Evolutionary conservation across 2,888 invertebrate genomes (phyloP).

Genomic region (Brachylomia viminalis): DNA sequence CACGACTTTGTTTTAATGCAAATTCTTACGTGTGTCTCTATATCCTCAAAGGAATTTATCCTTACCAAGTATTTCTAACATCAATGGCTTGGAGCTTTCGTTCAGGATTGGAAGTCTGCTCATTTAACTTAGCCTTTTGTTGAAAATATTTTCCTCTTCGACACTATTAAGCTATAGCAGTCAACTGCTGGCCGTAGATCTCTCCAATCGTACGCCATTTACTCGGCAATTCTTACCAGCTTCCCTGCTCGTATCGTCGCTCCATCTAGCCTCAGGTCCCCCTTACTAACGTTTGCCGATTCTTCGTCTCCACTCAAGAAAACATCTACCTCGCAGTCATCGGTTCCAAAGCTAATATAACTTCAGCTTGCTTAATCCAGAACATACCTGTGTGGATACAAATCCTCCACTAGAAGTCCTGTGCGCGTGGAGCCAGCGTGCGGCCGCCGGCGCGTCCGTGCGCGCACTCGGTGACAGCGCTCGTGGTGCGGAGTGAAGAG

Average conservation of each 20-base stretch:
- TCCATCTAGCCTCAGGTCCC: no score
- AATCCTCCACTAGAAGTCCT: conserved; percentile 93
- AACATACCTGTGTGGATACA: conserved; percentile 92
- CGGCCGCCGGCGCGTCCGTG: conserved; percentile 89
- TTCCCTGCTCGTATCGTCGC: neutral
- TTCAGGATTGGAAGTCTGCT: neutral
- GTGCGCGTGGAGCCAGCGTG: conserved; percentile 94
- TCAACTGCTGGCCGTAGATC: neutral
- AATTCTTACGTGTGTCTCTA: no score
- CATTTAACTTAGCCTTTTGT: no score
- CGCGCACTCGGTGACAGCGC: conserved; percentile 80
- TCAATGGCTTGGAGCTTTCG: no score
- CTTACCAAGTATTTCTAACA: no score
- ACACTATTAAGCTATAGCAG: no score
- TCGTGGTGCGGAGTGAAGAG: conserved; percentile 81
- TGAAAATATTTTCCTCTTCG: no score
- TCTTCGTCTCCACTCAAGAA: neutral
- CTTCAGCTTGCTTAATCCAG: neutral
- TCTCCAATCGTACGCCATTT: no score
- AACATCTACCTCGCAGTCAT: neutral
- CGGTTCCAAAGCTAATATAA: neutral
- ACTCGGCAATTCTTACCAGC: no score
- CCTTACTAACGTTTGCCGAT: neutral
- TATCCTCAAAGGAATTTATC: no score
- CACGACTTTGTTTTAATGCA: no score